Evolutionary conservation across 2,113 vertebrate species (phyloP), one percentile per base, ranked within the genome.

Genomic region (Felis chaus): DNA sequence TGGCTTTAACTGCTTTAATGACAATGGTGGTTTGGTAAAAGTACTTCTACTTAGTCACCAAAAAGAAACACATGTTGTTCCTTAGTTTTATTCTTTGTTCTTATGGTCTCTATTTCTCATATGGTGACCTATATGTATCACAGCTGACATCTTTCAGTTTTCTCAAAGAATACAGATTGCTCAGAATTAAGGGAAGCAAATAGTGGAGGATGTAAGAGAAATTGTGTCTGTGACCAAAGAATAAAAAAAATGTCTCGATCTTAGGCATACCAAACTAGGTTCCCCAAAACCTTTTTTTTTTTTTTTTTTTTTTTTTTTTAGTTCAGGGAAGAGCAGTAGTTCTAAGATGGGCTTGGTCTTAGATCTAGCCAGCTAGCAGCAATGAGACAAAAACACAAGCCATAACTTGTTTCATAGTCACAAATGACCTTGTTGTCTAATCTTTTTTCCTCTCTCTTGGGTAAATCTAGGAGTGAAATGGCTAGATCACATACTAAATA

Each of bases 161-260:
- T 96, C 97, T 98, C 98, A 97, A 98, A 98, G 97, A 98, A 98
- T 97, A 98, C 98, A 96, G 98, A 98, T 97, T 98, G 95, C 83
- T 98, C 97, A 98, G 95, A 96, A 97, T 98, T 98, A 74, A 98
- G 97, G 98, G 96, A 97, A 91, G 97, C 98, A 98, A 98, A 98
- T 98, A 98, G 94, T 96, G 87, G 84, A 95, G 63, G 68, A 96
- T 16, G 96, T 96, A 97, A 97, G 71, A 98, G 95, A 97, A 95
- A 96, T 57, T 95, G 68, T 96, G 97, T 96, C 97, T 98, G 96
- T 97, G 89, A 97, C 92, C 95, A 95, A 97, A 82, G 94, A 97
- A 93, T 96, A 94, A 41, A 98, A 91, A 57, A 61, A 98, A 96
- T 71, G 36, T 97, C 95, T 82, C 97, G 96, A 97, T 97, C 98